Evolutionary conservation across 2,888 invertebrate genomes (phyloP).

Genomic region (Dilophus febrilis): DNA sequence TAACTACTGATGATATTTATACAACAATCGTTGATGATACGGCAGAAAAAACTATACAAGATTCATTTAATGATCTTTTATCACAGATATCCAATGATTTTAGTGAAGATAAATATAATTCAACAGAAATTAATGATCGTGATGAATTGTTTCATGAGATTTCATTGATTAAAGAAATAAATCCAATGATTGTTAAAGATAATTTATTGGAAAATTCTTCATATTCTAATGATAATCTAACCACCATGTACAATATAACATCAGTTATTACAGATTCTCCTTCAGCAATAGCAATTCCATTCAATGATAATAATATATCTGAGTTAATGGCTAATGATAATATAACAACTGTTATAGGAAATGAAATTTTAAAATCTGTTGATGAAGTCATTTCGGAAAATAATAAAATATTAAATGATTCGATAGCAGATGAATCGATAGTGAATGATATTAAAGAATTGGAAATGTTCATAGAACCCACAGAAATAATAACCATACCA

Average conservation of each 20-base stretch:
- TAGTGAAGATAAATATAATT: neutral
- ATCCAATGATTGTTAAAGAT: no score
- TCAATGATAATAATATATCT: no score
- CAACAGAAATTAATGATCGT: slow-evolving; percentile 2
- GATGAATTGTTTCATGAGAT: slow-evolving; percentile 1
- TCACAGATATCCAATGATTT: neutral
- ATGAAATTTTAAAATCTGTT: neutral
- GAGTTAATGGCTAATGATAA: neutral
- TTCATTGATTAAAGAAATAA: slow-evolving; percentile 7
- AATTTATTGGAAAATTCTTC: no score
- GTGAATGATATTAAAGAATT: neutral
- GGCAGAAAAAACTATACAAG: no score
- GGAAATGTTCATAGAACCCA: no score
- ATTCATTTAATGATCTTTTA: slow-evolving; percentile 1
- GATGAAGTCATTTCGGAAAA: neutral
- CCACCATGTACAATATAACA: no score
- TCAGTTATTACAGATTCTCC: slow-evolving; percentile 9
- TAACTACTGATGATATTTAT: no score
- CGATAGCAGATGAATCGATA: neutral
- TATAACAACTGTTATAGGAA: neutral
- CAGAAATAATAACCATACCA: no score
- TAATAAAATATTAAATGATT: no score
- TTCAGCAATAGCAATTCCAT: slow-evolving; percentile 5
- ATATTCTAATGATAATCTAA: no score
- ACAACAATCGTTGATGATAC: no score